Conservation (phyloP, 2,888 invertebrate genomes). For the Heliconius sara region DNA sequence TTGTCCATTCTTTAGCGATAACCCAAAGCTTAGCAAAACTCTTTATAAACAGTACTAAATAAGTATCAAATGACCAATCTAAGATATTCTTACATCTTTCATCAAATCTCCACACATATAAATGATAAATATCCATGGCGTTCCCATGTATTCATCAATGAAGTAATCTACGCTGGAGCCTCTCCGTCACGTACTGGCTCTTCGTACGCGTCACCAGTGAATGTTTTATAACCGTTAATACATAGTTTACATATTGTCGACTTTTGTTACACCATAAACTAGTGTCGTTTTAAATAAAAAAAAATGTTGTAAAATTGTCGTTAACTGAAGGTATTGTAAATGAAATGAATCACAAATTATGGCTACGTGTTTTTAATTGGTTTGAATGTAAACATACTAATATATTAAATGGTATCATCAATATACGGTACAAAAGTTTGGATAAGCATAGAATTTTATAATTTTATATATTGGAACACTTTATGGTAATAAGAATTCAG, state of each 20-base stretch:
- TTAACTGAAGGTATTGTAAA: slow-evolving; percentile 1
- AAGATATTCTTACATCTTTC: not conserved
- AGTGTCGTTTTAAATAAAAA: not conserved
- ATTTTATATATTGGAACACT: no score
- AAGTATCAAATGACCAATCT: slow-evolving; percentile 1
- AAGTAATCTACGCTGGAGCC: slow-evolving; percentile 61
- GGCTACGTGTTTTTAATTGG: not conserved
- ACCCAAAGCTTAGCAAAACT: no score
- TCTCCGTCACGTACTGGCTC: slow-evolving; percentile 59
- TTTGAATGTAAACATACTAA: not conserved
- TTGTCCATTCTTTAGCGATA: no score
- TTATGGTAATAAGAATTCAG: no score
- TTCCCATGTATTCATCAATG: slow-evolving; percentile 56
- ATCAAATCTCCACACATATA: slow-evolving; percentile 21
- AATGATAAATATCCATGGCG: slow-evolving; percentile 48
- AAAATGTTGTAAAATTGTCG: slow-evolving; percentile 1
- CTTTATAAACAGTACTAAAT: not conserved
- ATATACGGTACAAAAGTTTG: not conserved
- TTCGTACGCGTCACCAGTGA: slow-evolving; percentile 26
- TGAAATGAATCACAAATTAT: not conserved
- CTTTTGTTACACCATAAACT: slow-evolving; percentile 22
- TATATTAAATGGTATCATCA: not conserved
- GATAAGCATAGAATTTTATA: no score
- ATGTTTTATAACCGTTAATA: slow-evolving; percentile 35
- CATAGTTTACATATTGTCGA: slow-evolving; percentile 21